phyloP scores from a whole-genome alignment of 2,113 vertebrate genomes.

The Arvicanthis niloticus region DNA sequence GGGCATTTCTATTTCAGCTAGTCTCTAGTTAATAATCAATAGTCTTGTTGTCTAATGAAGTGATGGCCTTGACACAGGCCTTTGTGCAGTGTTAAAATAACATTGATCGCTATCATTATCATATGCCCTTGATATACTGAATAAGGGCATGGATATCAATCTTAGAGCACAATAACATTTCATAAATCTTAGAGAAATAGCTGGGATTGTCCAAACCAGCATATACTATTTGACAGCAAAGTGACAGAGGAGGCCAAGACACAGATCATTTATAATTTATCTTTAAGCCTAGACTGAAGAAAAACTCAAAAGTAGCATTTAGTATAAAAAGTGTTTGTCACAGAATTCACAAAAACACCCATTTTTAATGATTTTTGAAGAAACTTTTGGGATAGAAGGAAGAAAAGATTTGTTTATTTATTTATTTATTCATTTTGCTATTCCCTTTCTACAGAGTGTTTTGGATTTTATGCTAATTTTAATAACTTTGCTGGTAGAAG shows the following conservation, averaged over 20 bases:
- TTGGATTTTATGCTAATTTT: slow-evolving; percentile 12
- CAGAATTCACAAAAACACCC: rapidly evolving
- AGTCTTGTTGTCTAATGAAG: slow-evolving; percentile 87
- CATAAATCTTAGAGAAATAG: slow-evolving; percentile 83
- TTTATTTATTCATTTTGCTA: background rate
- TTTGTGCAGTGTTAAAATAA: slow-evolving; percentile 89
- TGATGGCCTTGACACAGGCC: slow-evolving; percentile 86
- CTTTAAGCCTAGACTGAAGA: slow-evolving; percentile 77
- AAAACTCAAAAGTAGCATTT: slow-evolving; percentile 67
- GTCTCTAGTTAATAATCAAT: slow-evolving; percentile 90
- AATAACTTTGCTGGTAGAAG: background rate
- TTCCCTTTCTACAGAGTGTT: background rate
- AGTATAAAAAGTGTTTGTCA: slow-evolving; percentile 60
- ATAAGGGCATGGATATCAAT: slow-evolving; percentile 84
- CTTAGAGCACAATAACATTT: slow-evolving; percentile 80
- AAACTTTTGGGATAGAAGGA: background rate
- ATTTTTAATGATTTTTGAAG: background rate
- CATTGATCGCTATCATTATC: slow-evolving; percentile 89
- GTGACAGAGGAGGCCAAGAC: slow-evolving; percentile 79
- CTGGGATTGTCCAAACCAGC: slow-evolving; percentile 78
- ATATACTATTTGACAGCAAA: slow-evolving; percentile 79
- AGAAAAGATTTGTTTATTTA: background rate
- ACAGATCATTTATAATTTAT: slow-evolving; percentile 81
- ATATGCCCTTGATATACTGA: slow-evolving; percentile 88
- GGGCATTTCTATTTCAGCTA: slow-evolving; percentile 83